Base-by-base conservation (phyloP, 2,797 vertebrate genomes). In the Dryobates pubescens region DNA sequence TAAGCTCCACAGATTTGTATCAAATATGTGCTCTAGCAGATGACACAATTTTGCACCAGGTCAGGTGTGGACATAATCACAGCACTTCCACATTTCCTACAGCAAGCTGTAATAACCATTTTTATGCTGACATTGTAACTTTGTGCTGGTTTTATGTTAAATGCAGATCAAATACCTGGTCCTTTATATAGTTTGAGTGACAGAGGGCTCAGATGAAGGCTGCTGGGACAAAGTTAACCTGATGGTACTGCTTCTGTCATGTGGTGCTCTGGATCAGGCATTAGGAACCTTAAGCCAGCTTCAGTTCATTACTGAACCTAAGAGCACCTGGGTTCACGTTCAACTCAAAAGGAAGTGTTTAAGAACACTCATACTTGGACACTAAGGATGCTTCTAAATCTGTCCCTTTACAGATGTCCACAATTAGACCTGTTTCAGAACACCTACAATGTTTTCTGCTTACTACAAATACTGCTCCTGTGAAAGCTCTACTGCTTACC, bases 251-350 rank as follows among this genome's bases (percentile, higher is more conserved):
- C 82, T 80, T 68, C 65, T 45, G 51, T 57, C 26, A 54, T 29
- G 32, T 2, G 8, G 18, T 70, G 6, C n/a, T 90, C n/a, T 79
- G 53, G 22, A 54, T 27, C 15, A 83, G 41, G 32, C 27, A 49
- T 18, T 41, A 56, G 38, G 16, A 90, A 36, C 36, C 36, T 36
- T 47, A 62, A 70, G 16, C 8, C 45, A 84, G 49, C 13, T 78
- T 57, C 38, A 53, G 18, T 49, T 86, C 29, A 53, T 27, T 14
- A 15, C 0, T 53, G n/a, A 86, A 59, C 13, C 19, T 34, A 43
- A n/a, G 3, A 84, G 34, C 38, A 49, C 43, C 32, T 0, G 0
- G 3, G 43, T n/a, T 79, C 14, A 64, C 27, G 36, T 61, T 82
- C 30, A 76, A n/a, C 18, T 87, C 17, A 51, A 41, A 71, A 29